Base-by-base conservation (phyloP, 2,797 vertebrate genomes). In the Notolabrus celidotus region DNA sequence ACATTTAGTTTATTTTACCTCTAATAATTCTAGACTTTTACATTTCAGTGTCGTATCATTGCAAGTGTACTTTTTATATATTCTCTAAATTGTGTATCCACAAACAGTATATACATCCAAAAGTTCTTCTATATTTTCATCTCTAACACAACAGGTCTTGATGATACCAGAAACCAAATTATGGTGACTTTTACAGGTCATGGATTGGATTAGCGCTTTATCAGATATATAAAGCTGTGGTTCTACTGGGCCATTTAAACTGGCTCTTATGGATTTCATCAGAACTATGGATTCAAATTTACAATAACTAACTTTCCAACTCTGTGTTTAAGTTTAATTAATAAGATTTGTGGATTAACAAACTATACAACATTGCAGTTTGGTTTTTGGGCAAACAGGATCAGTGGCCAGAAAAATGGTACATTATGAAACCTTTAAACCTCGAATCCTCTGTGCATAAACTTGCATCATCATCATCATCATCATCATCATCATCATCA, bases 81-180 rank as follows among this genome's bases (percentile, higher is more conserved):
- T 56, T 20, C 17, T 39, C 8, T 10, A 31, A 43, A 65, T 15
- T 12, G 5, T 46, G 42, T 20, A 2, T 23, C 5, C 14, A 22
- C 29, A 46, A n/a, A n/a, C n/a, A n/a, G n/a, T n/a, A n/a, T n/a
- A n/a, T 20, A 66, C 29, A 29, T 27, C 45, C n/a, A 46, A 12
- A 17, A 17, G 38, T 56, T 38, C 17, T 4, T 5, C 1, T 22
- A 15, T 42, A 33, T 27, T 51, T 10, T n/a, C n/a, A n/a, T n/a
- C 20, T 34, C 38, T 60, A 15, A 22, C 29, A 27, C 22, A 52
- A n/a, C n/a, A n/a, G n/a, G n/a, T n/a, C 20, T 50, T 20, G 3
- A 3, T 46, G 8, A 8, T n/a, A n/a, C n/a, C n/a, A n/a, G n/a
- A n/a, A 60, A 39, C 9, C 51, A 60, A 15, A 34, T 52, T 39